Evolutionary conservation across 35 echinoderm and acorn worm genomes (phyloP).

Genomic region (Anneissia japonica): DNA sequence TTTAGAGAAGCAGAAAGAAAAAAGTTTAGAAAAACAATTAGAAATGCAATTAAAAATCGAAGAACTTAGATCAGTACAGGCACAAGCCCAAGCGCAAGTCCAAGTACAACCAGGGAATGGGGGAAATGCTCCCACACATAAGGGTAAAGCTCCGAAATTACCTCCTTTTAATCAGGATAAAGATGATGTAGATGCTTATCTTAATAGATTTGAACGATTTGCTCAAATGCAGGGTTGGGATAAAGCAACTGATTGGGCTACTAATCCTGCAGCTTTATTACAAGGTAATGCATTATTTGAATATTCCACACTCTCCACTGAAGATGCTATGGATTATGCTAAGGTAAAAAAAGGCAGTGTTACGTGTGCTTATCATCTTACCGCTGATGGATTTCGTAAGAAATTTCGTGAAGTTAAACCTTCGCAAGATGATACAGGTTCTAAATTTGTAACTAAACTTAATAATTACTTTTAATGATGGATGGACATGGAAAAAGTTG

Average conservation of each 20-base stretch:
- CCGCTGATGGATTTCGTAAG: not conserved
- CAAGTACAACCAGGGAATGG: too few relatives aligned
- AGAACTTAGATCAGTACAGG: too few relatives aligned
- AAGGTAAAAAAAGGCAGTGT: not conserved
- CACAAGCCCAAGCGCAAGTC: too few relatives aligned
- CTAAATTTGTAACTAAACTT: not conserved
- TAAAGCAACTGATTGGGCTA: slow-evolving; percentile 1
- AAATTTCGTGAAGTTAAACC: not conserved
- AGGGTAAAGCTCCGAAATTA: slow-evolving; percentile 16
- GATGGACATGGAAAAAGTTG: too few relatives aligned
- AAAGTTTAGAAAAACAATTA: too few relatives aligned
- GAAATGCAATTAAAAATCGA: too few relatives aligned
- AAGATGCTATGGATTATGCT: not conserved
- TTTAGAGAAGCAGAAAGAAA: too few relatives aligned
- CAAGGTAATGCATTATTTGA: not conserved
- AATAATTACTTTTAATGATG: too few relatives aligned
- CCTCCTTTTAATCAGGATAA: slow-evolving; percentile 1
- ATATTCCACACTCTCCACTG: not conserved
- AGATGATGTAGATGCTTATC: not conserved
- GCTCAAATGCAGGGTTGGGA: slow-evolving; percentile 3
- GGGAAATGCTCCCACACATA: too few relatives aligned
- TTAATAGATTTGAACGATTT: not conserved
- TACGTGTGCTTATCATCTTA: not conserved
- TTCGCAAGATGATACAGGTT: not conserved
- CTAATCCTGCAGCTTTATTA: not conserved